Percentiles rank a stretch among this genome's conserved stretches.
phyloP scores from a whole-genome alignment of 2,888 invertebrate genomes.

The Bellardia pandia region DNA sequence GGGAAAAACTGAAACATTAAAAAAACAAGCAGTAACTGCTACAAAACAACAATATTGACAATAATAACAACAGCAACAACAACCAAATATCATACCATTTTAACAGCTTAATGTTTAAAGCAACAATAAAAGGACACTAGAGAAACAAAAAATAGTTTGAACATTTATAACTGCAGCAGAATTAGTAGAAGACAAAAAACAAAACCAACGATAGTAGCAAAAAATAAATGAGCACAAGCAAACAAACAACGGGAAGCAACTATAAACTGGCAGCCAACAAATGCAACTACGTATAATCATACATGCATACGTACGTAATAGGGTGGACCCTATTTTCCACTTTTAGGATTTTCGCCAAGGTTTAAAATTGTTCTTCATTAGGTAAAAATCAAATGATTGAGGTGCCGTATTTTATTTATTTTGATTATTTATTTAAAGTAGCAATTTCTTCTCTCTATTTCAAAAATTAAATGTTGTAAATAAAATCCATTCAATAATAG shows the following conservation, averaged over 20 bases:
- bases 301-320: slow-evolving; percentile 15
- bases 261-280: slow-evolving; percentile 37
- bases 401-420: no score
- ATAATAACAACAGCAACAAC: slow-evolving; percentile 57
- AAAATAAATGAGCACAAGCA: slow-evolving; percentile 31
- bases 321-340: no score
- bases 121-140: slow-evolving; percentile 61
- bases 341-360: no score
- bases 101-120: slow-evolving; percentile 72
- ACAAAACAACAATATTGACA: slow-evolving; percentile 56
- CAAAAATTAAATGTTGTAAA: no score
- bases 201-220: slow-evolving; percentile 11
- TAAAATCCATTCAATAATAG: no score
- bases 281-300: slow-evolving; percentile 18
- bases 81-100: slow-evolving; percentile 66
- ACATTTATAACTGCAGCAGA: slow-evolving; percentile 68
- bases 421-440: no score
- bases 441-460: no score
- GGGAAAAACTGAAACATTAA: slow-evolving; percentile 53
- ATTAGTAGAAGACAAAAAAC: slow-evolving; percentile 50
- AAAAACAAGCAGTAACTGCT: slow-evolving; percentile 58
- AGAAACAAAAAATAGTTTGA: slow-evolving; percentile 51
- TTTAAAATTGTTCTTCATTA: no score
- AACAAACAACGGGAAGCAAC: slow-evolving; percentile 24
- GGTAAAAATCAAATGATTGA: no score